phyloP scores from a whole-genome alignment of 2,113 vertebrate species.

The Pteropus alecto region DNA sequence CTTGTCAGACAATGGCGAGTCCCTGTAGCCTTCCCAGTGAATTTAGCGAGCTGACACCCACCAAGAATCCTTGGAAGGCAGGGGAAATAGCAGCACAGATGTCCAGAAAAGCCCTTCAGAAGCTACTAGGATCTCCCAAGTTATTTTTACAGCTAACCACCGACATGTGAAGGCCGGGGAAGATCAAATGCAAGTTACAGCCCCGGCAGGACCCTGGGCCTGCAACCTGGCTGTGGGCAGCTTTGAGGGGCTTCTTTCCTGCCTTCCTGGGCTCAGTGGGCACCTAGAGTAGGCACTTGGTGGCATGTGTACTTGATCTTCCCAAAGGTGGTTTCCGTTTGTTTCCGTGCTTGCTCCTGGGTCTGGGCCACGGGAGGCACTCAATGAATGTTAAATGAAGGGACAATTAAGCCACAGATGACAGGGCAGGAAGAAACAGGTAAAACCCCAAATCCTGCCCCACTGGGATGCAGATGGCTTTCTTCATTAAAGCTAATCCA shows the following conservation, averaged over 20 bases:
- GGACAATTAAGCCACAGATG: neutral
- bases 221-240: neutral
- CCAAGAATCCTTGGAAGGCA: slow-evolving; percentile 19
- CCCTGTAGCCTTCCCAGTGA: neutral
- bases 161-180: no score
- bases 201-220: neutral
- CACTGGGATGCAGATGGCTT: neutral
- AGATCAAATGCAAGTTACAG: neutral
- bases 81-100: neutral
- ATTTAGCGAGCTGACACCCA: neutral
- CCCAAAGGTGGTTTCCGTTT: neutral
- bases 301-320: neutral
- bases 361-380: neutral
- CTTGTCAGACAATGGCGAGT: neutral
- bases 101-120: slow-evolving; percentile 11
- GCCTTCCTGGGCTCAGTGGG: neutral
- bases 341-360: neutral
- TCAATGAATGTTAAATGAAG: neutral
- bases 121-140: neutral
- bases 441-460: neutral
- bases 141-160: neutral
- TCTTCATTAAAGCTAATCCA: neutral
- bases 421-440: neutral
- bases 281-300: neutral
- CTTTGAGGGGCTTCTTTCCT: neutral